Evolutionary conservation across 2,797 vertebrate species (phyloP).

Genomic region (Lindbergichthys nudifrons): DNA sequence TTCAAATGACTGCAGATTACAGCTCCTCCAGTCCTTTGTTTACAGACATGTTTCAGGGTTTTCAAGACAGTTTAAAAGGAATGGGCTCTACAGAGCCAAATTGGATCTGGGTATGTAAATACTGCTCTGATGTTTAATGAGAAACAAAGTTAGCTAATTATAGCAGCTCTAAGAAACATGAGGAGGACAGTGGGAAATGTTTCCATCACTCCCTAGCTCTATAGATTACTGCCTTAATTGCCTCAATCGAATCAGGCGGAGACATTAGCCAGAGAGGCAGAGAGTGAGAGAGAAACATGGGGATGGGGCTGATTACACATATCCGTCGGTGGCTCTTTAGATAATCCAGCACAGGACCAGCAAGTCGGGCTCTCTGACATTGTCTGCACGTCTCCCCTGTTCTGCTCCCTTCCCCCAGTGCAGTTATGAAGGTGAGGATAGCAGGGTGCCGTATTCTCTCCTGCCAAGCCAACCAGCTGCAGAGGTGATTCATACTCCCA

Average conservation of each 20-base stretch:
- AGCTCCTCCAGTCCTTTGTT: conserved; percentile 66
- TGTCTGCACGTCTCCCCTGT: conserved; percentile 47
- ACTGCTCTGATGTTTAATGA: conserved; percentile 86
- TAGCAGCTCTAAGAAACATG: conserved; percentile 87
- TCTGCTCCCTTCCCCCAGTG: conserved; percentile 50
- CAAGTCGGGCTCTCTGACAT: conserved; percentile 65
- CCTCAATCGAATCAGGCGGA: conserved; percentile 84
- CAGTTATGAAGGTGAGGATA: conserved; percentile 74
- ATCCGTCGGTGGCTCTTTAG: conserved; percentile 80
- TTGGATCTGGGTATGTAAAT: conserved; percentile 88
- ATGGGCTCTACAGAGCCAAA: conserved; percentile 79
- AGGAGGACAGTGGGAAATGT: conserved; percentile 86
- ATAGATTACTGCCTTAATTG: conserved; percentile 85
- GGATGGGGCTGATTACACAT: conserved; percentile 82
- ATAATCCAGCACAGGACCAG: conserved; percentile 77
- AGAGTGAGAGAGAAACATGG: conserved; percentile 80
- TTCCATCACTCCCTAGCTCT: conserved; percentile 84
- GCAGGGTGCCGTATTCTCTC: conserved; percentile 68
- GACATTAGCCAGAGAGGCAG: conserved; percentile 83
- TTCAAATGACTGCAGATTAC: conserved; percentile 69
- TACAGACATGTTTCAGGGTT: conserved; percentile 75
- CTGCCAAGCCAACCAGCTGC: conserved; percentile 78
- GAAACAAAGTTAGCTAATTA: conserved; percentile 90
- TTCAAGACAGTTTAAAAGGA: conserved; percentile 80
- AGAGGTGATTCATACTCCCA: conserved; percentile 83